Base-by-base conservation (phyloP, 2,888 invertebrate species). In the Eremobia ochroleuca region DNA sequence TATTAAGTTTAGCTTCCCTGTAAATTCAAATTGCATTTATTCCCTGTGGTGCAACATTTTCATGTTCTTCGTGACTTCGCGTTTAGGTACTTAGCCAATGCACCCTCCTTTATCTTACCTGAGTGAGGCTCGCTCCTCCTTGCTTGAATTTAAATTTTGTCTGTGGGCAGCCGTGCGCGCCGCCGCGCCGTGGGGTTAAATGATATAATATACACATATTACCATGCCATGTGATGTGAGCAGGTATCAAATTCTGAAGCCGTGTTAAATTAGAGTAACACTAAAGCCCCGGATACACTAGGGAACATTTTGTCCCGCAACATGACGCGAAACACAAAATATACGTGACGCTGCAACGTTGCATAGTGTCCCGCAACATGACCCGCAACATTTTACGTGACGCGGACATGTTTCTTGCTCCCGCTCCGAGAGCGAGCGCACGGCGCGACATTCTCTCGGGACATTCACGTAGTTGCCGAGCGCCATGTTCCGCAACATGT, bases 261-360 rank as follows among this genome's bases (percentile, higher is more conserved):
- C 21, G 46, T 72, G 66, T 68, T 65, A 65, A 76, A 81, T 84
- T 72, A 75, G 78, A 81, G 52, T 46, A 59, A 31, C 59, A 46
- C n/a, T n/a, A n/a, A n/a, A n/a, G n/a, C n/a, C n/a, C n/a, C n/a
- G n/a, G n/a, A n/a, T n/a, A n/a, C n/a, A n/a, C n/a, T n/a, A n/a
- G n/a, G n/a, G n/a, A n/a, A n/a, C n/a, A n/a, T n/a, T n/a, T n/a
- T n/a, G n/a, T n/a, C n/a, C n/a, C n/a, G n/a, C n/a, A n/a, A n/a
- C n/a, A n/a, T n/a, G n/a, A n/a, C n/a, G n/a, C n/a, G n/a, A n/a
- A n/a, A n/a, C n/a, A n/a, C n/a, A n/a, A n/a, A n/a, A n/a, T n/a
- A n/a, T n/a, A n/a, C n/a, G n/a, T n/a, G n/a, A n/a, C n/a, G n/a
- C n/a, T n/a, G n/a, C n/a, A n/a, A n/a, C n/a, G n/a, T n/a, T n/a